Evolutionary conservation across 35 echinoderm and acorn worm species (phyloP).

Genomic region (Ophioderma brevispina): DNA sequence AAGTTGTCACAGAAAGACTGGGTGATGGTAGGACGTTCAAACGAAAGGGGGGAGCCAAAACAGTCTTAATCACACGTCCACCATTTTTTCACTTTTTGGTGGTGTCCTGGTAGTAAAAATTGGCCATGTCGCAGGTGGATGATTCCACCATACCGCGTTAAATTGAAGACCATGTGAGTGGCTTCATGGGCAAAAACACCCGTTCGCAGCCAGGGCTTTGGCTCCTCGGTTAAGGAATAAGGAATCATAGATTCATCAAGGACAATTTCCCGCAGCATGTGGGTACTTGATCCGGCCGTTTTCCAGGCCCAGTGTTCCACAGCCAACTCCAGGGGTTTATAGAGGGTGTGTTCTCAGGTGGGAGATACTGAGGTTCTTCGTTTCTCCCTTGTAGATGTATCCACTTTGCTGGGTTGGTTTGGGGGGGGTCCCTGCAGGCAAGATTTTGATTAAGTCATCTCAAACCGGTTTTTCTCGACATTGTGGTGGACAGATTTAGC

Average conservation of each 20-base stretch:
- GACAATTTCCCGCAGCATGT: background rate
- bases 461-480: background rate
- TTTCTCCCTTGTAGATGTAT: background rate
- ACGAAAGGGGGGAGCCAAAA: background rate
- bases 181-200: background rate
- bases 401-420: background rate
- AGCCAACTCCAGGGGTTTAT: background rate
- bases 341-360: too few species aligned
- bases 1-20: background rate
- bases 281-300: background rate
- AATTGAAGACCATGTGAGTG: constrained; percentile 1
- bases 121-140: background rate
- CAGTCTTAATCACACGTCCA: background rate
- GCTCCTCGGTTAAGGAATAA: background rate
- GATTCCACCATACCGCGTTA: background rate
- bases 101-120: background rate
- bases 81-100: background rate
- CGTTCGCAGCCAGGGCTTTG: background rate
- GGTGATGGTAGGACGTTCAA: background rate
- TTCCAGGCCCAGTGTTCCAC: background rate
- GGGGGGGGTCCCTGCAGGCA: background rate
- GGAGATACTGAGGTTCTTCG: too few species aligned
- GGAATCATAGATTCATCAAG: background rate
- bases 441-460: background rate
- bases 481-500: background rate